A percentile compares a stretch with the other conserved stretches of the same genome.
Evolutionary conservation across 2,797 vertebrate genomes (phyloP).

Genomic region (Urophycis tenuis): DNA sequence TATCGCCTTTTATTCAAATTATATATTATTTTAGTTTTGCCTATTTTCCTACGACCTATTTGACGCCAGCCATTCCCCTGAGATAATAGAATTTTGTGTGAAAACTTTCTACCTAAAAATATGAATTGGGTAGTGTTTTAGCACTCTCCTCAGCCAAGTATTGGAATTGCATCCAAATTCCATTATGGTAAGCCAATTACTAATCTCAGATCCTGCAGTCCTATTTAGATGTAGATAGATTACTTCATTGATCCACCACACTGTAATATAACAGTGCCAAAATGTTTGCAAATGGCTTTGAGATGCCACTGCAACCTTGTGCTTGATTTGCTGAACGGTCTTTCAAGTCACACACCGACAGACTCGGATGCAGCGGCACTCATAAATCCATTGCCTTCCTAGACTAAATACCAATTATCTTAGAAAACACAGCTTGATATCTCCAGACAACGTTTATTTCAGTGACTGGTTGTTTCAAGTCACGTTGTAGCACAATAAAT

Average conservation of each 20-base stretch:
- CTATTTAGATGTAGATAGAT: too few relatives aligned
- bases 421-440: neutral
- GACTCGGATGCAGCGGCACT: neutral
- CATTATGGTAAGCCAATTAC: neutral
- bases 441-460: slow-evolving; percentile 33
- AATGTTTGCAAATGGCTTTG: neutral
- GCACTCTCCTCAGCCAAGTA: neutral
- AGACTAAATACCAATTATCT: neutral
- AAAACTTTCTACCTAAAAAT: neutral
- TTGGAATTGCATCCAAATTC: neutral
- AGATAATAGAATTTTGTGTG: neutral
- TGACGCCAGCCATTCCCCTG: neutral
- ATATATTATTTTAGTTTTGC: neutral
- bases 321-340: too few relatives aligned
- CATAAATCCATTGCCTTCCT: neutral
- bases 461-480: slow-evolving; percentile 40
- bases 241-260: neutral
- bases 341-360: neutral
- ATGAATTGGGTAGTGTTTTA: neutral
- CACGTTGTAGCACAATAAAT: slow-evolving; percentile 40
- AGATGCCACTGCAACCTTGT: neutral
- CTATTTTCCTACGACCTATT: neutral
- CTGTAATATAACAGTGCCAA: neutral
- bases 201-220: too few relatives aligned
- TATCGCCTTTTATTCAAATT: neutral